Evolutionary conservation across 1,140 invertebrate genomes (phyloP).

Genomic region (Pseudoatta argentina): DNA sequence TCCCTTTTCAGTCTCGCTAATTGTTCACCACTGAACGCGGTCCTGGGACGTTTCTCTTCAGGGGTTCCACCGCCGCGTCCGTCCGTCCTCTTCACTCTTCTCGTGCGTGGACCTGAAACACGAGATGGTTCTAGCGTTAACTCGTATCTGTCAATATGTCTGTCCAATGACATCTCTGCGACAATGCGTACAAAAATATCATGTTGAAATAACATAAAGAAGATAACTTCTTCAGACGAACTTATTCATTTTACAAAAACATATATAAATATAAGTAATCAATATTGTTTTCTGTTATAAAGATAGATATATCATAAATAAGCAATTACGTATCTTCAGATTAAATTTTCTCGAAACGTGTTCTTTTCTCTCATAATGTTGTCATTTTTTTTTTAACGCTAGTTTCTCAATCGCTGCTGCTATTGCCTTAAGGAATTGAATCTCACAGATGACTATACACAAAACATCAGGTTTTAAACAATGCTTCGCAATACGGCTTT

Average conservation of each 20-base stretch:
- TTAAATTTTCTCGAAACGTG: background rate
- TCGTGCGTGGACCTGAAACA: constrained; percentile 82
- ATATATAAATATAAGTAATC: background rate
- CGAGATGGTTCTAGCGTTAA: constrained; percentile 78
- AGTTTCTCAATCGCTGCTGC: background rate
- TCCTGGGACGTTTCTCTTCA: constrained; percentile 97
- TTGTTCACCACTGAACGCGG: constrained; percentile 98
- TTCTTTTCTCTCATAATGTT: background rate
- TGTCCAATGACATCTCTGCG: constrained; percentile 3
- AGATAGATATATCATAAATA: background rate
- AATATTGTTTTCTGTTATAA: background rate
- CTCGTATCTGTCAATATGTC: constrained; percentile 77
- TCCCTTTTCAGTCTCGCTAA: constrained; percentile 96
- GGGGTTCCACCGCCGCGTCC: constrained; percentile 68
- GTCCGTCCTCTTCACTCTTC: constrained; percentile 80
- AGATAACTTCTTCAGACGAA: background rate
- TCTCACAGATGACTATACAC: background rate
- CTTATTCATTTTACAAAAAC: background rate
- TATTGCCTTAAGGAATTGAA: background rate
- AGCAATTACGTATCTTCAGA: background rate
- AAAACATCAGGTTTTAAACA: background rate
- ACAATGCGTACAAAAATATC: background rate
- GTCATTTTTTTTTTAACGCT: background rate
- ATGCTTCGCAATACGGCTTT: constrained; percentile 24
- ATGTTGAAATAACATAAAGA: background rate